Base-by-base conservation (phyloP, 2,888 invertebrate species). In the Parochlus steinenii region DNA sequence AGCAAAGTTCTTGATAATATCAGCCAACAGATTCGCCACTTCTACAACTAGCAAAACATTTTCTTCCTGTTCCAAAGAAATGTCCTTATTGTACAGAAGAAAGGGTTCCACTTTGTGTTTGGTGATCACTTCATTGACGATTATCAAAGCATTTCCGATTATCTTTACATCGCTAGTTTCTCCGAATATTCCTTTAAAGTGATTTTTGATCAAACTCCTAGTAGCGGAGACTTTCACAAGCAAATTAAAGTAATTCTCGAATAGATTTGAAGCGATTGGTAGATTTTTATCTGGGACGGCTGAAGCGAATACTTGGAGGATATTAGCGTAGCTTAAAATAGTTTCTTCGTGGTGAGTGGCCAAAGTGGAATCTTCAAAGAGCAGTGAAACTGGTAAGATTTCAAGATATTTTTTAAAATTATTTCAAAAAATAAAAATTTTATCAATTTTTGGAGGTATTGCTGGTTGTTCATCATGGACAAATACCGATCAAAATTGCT, bases 21-120 rank as follows among this genome's bases (percentile, higher is more conserved):
- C 48, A 4, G 42, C 46, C 4, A 61, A 41, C n/a, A 60, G 45
- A 37, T 54, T 50, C 2, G 55, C 54, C 18, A 50, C 48, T 41
- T 56, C 57, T 11, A 54, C 47, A 5, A 38, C 23, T 6, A 41
- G 7, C 7, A 28, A 7, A 16, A 33, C 19, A 14, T 18, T 16
- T 10, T 33, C 22, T 15, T 23, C 8, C 5, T 19, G 14, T 18
- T 29, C 31, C 11, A n/a, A 10, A 8, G 27, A 34, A 6, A 35
- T 53, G 43, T 38, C 64, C 65, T 48, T 56, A 24, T 67, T 65
- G 36, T 58, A 61, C 11, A 64, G 53, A 46, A 65, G 53, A 32
- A 53, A 44, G 11, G 56, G 48, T 43, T 56, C 48, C 1, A 34
- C 29, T 47, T 56, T 58, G 47, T 56, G 55, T 3, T 47, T 44